Percentiles rank a stretch among this genome's conserved stretches.
Evolutionary conservation across 2,888 invertebrate species (phyloP).

Genomic region (Azorinus chamasolen): DNA sequence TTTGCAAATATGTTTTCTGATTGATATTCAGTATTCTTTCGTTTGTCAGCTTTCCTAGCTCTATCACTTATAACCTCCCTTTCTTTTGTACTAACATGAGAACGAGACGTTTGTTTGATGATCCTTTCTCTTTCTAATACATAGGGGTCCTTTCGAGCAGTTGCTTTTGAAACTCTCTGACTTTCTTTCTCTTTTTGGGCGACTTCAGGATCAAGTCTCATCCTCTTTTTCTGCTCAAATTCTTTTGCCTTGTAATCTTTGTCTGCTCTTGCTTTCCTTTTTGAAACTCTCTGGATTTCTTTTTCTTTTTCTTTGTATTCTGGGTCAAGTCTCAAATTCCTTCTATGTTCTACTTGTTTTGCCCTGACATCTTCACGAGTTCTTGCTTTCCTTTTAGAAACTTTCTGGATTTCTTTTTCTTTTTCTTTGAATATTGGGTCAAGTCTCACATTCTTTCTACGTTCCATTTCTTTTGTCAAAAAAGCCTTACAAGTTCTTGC

Average conservation of each 20-base stretch:
- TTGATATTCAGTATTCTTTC: constrained; percentile 4
- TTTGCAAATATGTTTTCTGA: neutral
- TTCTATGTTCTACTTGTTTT: neutral
- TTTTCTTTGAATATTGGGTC: neutral
- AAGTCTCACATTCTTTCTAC: neutral
- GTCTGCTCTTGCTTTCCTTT: constrained; percentile 1
- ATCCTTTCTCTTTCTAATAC: constrained; percentile 9
- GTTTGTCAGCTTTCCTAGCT: neutral
- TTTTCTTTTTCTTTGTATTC: neutral
- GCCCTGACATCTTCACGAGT: neutral
- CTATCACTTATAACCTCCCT: constrained; percentile 1
- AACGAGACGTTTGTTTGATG: neutral
- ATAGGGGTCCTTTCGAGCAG: constrained; percentile 3
- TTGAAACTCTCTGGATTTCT: neutral
- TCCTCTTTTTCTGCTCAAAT: neutral
- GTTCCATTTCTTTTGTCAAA: neutral
- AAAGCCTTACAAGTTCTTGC: neutral
- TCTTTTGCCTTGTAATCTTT: neutral
- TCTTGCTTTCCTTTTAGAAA: constrained; percentile 8
- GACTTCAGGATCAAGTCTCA: neutral
- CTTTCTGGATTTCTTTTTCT: neutral
- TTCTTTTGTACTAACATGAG: neutral
- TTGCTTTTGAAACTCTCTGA: too few relatives aligned
- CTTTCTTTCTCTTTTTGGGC: too few relatives aligned
- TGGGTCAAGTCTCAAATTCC: neutral